Evolutionary conservation across 2,113 vertebrate species (phyloP), one percentile per base, ranked within the genome.

Genomic region (Erinaceus europaeus): DNA sequence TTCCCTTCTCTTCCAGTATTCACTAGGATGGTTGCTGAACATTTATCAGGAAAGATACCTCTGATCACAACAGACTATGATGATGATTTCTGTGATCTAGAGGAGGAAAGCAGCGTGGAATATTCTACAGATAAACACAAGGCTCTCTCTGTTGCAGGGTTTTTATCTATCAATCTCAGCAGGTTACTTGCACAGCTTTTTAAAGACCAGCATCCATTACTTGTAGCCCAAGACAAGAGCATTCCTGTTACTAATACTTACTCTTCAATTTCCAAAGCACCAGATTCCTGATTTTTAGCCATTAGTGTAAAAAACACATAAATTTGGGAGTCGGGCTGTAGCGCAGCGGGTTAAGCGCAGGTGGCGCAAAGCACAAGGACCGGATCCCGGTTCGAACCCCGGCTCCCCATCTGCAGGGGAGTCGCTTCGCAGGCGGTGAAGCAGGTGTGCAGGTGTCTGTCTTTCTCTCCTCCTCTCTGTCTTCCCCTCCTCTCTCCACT

Each of bases 41-140:
- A 68, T 92, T 92, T 78, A 92, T 91, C 68, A 18, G 72, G 11
- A 77, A 86, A 84, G 42, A 20, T 61, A 76, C 57, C 46, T 42
- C 23, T 15, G 40, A 59, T 29, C 67, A 18, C 27, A 81, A 34
- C 11, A 82, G 57, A 83, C 23, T 86, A 88, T 84, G 48, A 50
- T 9, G 40, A 73, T 74, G 68, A 86, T 55, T 86, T 88, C 50
- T 69, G 73, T 50, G 59, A 90, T 81, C 36, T 32, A 13, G 38
- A 44, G 23, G 50, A 61, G n/a, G 29, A 46, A 86, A 84, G 27
- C 0, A 1, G 15, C 29, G 50, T 9, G 11, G 59, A 88, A 50
- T 61, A 52, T 55, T 67, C 52, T 65, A 9, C 2, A 80, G 55
- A 89, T 90, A 91, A 88, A 64, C 40, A 73, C 27, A 78, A 50